Base-by-base conservation (phyloP, 2,888 invertebrate genomes). In the Mythimna ferrago region DNA sequence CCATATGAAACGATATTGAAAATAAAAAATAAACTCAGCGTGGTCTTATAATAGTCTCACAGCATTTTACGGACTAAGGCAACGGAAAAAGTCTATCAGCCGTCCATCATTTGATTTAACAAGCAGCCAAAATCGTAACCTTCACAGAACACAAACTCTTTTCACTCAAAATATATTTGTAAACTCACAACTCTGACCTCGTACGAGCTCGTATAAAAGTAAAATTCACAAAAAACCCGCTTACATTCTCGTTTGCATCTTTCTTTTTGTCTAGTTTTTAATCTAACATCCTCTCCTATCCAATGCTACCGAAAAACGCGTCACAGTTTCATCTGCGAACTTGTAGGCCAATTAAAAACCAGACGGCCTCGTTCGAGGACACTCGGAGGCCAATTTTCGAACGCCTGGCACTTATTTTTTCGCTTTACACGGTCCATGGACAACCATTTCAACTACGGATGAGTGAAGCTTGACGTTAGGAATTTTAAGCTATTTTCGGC, bases 401-500 rank as follows among this genome's bases (percentile, higher is more conserved):
- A 86, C 85, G 86, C 86, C 89, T 87, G 86, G 76, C 89, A 82
- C 87, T 89, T 90, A 89, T 90, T 92, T 91, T 78, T 90, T 91
- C 87, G 78, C 84, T 88, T 87, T 85, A 80, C 81, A 78, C 75
- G 73, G 79, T 75, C 81, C 74, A 78, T 78, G 86, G 82, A 74
- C 88, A 75, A 84, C 87, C 88, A 87, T 89, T 93, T 91, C 90
- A 88, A 91, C 89, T 89, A 91, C 87, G 89, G 88, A 73, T 86
- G 88, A 90, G 84, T 85, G 88, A 88, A 90, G 89, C 87, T 89
- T 86, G 88, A 91, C 86, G 88, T 89, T 84, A 84, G 88, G 88
- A 90, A 89, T 91, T 92, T 91, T 85, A 83, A 86, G 89, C 88
- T 92, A 92, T 93, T 92, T 92, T 92, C 89, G 80, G 86, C 87